Evolutionary conservation across 2,113 vertebrate species (phyloP).

Genomic region (Ctenomys sociabilis): DNA sequence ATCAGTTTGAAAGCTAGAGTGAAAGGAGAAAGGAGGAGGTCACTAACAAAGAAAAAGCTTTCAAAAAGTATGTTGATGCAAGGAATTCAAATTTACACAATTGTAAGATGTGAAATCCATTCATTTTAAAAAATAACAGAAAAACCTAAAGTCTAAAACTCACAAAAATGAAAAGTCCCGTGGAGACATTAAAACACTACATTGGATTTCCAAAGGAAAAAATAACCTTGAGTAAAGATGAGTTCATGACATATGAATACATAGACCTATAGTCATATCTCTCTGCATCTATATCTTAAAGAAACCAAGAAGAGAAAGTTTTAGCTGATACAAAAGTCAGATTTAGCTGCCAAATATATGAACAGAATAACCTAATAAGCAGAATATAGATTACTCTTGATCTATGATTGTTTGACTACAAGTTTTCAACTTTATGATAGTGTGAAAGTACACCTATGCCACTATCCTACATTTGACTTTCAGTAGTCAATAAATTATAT

Average conservation of each 20-base stretch:
- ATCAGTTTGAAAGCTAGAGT: background rate
- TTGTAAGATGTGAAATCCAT: background rate
- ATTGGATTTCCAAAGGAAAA: background rate
- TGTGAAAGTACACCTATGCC: too few species aligned
- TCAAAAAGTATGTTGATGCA: background rate
- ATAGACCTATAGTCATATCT: background rate
- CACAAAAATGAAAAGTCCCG: background rate
- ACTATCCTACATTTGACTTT: background rate
- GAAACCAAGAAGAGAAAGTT: background rate
- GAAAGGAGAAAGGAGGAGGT: accelerated
- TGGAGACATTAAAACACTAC: background rate
- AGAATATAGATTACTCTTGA: background rate
- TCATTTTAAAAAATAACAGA: background rate
- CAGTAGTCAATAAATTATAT: background rate
- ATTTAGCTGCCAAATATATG: background rate
- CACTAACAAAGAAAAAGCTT: background rate
- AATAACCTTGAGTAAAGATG: background rate
- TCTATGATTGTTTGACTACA: background rate
- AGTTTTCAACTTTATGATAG: background rate
- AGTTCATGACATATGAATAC: background rate
- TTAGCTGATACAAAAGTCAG: background rate
- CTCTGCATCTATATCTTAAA: background rate
- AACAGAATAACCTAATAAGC: background rate
- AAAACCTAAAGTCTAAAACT: conserved; percentile 32
- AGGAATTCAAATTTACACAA: background rate